A percentile compares a stretch with the other conserved stretches of the same genome.
phyloP scores from a whole-genome alignment of 2,797 vertebrate genomes.

The Zalophus californianus region DNA sequence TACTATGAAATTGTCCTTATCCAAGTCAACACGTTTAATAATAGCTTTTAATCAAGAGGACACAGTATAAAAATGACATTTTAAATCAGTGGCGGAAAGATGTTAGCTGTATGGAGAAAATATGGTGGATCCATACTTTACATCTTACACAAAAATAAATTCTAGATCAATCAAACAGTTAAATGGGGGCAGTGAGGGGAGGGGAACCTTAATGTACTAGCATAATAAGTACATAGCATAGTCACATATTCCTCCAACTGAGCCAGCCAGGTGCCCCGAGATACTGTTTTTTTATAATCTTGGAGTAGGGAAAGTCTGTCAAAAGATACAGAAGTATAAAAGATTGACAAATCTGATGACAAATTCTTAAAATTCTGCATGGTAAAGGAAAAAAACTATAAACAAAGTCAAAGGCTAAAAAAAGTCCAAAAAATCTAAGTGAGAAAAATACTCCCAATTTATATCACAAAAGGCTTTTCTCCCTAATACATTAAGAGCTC shows the following conservation, averaged over 20 bases:
- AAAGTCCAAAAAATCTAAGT: neutral
- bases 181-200: neutral
- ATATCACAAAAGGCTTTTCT: neutral
- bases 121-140: neutral
- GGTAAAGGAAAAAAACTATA: neutral
- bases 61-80: neutral
- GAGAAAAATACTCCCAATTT: neutral
- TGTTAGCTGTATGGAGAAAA: neutral
- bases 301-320: neutral
- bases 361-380: neutral
- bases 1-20: slow-evolving; percentile 18
- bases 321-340: neutral
- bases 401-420: neutral
- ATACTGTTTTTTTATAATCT: slow-evolving; percentile 7
- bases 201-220: neutral
- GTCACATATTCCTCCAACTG: no score
- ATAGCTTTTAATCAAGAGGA: slow-evolving; percentile 6
- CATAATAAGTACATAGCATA: neutral
- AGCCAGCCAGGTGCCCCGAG: no score
- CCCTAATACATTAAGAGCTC: neutral
- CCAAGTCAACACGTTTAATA: slow-evolving; percentile 11
- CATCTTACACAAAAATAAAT: neutral
- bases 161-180: slow-evolving; percentile 17
- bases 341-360: neutral
- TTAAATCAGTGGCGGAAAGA: neutral